These are phyloP conservation scores for Heliconius congener DNA, from an alignment of 1,140 invertebrate species.

Conservation along the genomic window DNA sequence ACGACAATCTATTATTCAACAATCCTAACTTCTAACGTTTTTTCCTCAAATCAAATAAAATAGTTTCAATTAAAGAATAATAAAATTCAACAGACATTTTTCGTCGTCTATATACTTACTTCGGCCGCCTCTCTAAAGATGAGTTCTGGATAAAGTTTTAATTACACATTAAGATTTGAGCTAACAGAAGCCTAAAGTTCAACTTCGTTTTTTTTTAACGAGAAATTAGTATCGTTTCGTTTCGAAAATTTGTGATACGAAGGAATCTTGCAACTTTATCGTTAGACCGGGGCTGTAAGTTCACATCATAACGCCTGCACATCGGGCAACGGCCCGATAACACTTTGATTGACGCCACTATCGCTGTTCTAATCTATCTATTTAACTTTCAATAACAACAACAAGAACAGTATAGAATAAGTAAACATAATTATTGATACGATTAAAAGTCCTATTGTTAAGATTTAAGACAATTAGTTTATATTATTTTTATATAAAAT, in stretches of 20 bases:
- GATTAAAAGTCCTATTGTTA: not conserved
- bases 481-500: not conserved
- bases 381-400: not conserved
- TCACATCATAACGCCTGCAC: not conserved
- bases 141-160: not conserved
- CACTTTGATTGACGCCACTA: slow-evolving; percentile 24
- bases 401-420: not conserved
- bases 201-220: not conserved
- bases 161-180: not conserved
- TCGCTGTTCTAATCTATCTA: slow-evolving; percentile 4
- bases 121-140: not conserved
- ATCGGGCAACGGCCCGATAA: slow-evolving; percentile 39
- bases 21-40: not conserved
- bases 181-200: not conserved
- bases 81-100: not conserved
- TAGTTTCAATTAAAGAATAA: not conserved
- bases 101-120: not conserved
- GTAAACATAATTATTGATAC: not conserved
- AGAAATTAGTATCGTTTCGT: not conserved
- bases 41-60: not conserved
- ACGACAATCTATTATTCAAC: not conserved
- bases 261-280: not conserved
- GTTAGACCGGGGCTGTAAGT: slow-evolving; percentile 2
- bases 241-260: not conserved
- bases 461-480: not conserved